Evolutionary conservation across 92 coral and sea anemone genomes (phyloP), one percentile per base, ranked within the genome.

Genomic region (Palythoa caribaeorum): DNA sequence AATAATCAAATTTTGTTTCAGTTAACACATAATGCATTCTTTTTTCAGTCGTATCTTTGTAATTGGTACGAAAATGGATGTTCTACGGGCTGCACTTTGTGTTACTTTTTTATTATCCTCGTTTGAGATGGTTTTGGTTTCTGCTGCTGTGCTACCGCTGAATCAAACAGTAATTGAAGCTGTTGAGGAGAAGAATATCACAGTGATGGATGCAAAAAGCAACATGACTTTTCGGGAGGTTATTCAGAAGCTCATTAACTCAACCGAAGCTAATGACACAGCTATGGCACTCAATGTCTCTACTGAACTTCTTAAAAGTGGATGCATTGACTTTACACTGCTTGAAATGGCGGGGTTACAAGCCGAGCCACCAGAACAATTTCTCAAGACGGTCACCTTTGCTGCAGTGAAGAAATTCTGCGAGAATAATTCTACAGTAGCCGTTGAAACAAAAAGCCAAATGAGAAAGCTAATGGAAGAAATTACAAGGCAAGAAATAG

Each of bases 271-370:
- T 63, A 63, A 1, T 9, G 28, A 63, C 28, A 63, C 8, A 7
- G 70, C 70, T 63, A 17, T 63, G 70, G 86, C 75, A 3, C 86
- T 81, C 60, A 39, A 63, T 50, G 20, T 81, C 60, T 44, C 76
- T 6, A 14, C 28, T 9, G 44, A 81, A 7, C 60, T 69, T 12
- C 39, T 81, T 11, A 17, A 65, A 3, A 81, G 86, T 38, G 86
- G 76, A 21, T 81, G 86, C 15, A 47, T 63, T 17, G 75, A 47
- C 1, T 63, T 66, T 66, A 40, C 75, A 6, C 48, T 20, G 62
- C 74, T 63, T 2, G 86, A 81, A 47, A 81, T 81, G 48, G 86
- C 86, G 4, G 76, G 76, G 2, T 8, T 65, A 6, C 76, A 44
- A 28, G 86, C 75, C 44, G 19, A 65, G 44, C 65, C 76, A 5